These are phyloP conservation scores for Melanerpes formicivorus DNA, from an alignment of 2,113 vertebrate genomes.

Conservation along the genomic window DNA sequence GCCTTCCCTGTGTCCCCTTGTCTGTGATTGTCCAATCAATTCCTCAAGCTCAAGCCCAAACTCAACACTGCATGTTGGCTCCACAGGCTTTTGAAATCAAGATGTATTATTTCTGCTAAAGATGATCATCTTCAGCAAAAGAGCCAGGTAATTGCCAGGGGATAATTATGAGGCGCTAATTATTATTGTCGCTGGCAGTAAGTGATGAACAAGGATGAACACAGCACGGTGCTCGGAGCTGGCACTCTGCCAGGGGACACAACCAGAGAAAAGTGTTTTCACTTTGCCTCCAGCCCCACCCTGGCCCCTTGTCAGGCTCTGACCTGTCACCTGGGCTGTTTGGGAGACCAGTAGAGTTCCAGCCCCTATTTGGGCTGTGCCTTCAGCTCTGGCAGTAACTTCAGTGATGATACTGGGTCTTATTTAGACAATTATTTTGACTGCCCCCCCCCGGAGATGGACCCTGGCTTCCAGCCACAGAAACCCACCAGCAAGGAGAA, in stretches of 20 bases:
- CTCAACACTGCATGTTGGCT: neutral
- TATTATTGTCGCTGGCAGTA: conserved; percentile 33
- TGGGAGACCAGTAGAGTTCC: neutral
- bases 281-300: neutral
- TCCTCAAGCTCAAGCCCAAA: neutral
- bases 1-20: neutral
- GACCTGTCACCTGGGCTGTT: neutral
- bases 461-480: no score
- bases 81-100: conserved; percentile 34
- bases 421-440: neutral
- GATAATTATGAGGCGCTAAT: conserved; percentile 45
- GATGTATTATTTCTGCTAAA: conserved; percentile 26
- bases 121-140: conserved; percentile 34
- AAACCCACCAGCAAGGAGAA: no score
- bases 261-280: conserved; percentile 2
- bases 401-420: rapidly evolving
- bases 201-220: neutral
- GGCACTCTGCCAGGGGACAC: neutral
- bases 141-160: conserved; percentile 34
- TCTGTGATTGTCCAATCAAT: neutral
- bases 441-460: neutral
- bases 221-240: neutral
- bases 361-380: neutral
- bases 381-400: neutral
- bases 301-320: neutral